Percentiles rank a stretch among this genome's conserved stretches.
phyloP scores from a whole-genome alignment of 1,140 invertebrate genomes.

The Sarcophaga peregrina region DNA sequence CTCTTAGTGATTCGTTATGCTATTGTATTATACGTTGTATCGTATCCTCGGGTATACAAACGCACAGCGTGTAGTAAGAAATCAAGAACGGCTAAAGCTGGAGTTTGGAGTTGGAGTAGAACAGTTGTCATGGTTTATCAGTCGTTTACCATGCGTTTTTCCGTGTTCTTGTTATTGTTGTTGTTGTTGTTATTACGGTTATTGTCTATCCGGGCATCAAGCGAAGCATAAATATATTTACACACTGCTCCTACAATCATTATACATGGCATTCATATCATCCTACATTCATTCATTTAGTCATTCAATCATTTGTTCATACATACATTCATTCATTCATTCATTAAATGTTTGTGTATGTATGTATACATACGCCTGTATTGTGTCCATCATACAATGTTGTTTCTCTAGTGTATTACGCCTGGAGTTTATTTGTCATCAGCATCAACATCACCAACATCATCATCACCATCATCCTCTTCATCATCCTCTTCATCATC shows the following conservation, averaged over 20 bases:
- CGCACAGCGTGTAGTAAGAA: background rate
- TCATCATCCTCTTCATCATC: background rate
- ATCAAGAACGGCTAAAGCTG: too few relatives aligned
- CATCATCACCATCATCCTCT: background rate
- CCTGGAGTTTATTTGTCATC: background rate
- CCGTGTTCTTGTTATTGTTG: too few relatives aligned
- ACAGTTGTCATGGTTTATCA: constrained; percentile 38
- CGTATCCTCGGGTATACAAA: background rate
- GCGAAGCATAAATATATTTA: background rate
- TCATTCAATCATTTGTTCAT: constrained; percentile 7
- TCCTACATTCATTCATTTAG: constrained; percentile 7
- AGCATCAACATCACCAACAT: background rate
- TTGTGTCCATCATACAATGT: background rate
- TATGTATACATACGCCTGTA: background rate
- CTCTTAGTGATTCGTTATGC: background rate
- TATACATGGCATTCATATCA: background rate
- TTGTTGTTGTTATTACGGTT: constrained; percentile 8
- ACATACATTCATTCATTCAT: background rate
- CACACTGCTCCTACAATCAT: background rate
- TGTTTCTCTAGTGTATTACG: background rate
- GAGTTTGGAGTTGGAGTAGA: background rate
- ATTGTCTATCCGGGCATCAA: too few relatives aligned
- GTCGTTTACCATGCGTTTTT: constrained; percentile 22
- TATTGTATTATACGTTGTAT: background rate
- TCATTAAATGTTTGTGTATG: background rate